Evolutionary conservation across 2,113 vertebrate species (phyloP), one percentile per base, ranked within the genome.

Genomic region (Periophthalmus modestus): DNA sequence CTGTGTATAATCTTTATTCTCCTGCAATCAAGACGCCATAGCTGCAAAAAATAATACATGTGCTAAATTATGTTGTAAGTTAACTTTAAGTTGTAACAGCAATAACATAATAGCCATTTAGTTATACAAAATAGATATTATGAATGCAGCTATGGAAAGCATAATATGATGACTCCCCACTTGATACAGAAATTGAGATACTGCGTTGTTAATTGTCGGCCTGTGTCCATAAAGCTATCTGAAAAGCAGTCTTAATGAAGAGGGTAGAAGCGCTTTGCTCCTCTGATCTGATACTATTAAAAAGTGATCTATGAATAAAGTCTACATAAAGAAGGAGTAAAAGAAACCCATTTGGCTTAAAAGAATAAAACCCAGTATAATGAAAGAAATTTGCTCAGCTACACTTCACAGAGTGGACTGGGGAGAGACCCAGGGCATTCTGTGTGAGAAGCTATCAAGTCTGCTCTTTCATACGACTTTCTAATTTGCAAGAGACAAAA

Each of bases 171-270:
- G 52, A 55, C 16, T 52, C 5, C 48, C 50, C 39, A 43, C 6
- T 69, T 71, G 71, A 61, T 59, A 66, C 72, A 19, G 33, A 83
- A 71, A 73, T 61, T 69, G 76, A 61, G 66, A 68, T 65, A 79
- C 79, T 75, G 79, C 66, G 69, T 16, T 19, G 72, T 81, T 74
- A 85, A 75, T 77, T 75, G 24, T 23, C 46, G 15, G 39, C 24
- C 65, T 71, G 36, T 21, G 67, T 81, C 81, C 77, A 73, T 66
- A 68, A 70, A 48, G 75, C 68, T 71, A 43, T 58, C 66, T 47
- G 46, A 81, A 72, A 75, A 74, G 66, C 47, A 6, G 15, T 47
- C 18, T 72, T 79, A 43, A 48, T 65, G 66, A 65, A 50, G 68
- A 36, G 39, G 67, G 72, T 13, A 15, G 59, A 62, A 62, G 28